A percentile compares a stretch with the other conserved stretches of the same genome.
Conservation (phyloP, 2,888 invertebrate genomes). For the Mimachlamys varia region DNA sequence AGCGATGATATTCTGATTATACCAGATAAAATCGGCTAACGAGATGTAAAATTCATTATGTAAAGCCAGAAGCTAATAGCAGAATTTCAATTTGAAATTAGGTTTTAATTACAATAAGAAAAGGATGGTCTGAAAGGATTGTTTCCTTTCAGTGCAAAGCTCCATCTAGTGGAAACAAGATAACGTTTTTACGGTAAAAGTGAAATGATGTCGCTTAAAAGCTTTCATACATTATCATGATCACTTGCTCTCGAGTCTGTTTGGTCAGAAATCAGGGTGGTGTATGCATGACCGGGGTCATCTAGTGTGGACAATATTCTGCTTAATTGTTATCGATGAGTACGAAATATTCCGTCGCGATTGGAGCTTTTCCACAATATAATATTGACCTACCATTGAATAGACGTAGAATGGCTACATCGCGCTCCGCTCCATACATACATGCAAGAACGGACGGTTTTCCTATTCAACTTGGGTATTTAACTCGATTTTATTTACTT, state of each 20-base stretch:
- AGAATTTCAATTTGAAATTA: background rate
- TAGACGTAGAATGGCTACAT: background rate
- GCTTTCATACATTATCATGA: background rate
- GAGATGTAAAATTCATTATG: background rate
- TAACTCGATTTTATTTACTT: slow-evolving; percentile 17
- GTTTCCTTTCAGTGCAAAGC: background rate
- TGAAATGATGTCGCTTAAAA: background rate
- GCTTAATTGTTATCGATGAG: slow-evolving; percentile 18
- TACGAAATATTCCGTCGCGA: background rate
- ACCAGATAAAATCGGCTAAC: background rate
- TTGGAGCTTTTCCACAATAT: background rate
- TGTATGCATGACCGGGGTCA: slow-evolving; percentile 20
- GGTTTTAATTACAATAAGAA: background rate
- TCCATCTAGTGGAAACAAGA: background rate
- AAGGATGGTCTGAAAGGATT: background rate
- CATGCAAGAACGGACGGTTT: background rate
- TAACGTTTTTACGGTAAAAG: background rate
- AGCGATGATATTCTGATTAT: background rate
- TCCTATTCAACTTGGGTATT: background rate
- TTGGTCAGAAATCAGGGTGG: background rate
- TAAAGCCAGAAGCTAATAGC: background rate
- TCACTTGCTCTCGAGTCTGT: background rate
- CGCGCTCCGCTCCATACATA: background rate
- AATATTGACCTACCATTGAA: background rate
- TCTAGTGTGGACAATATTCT: slow-evolving; percentile 10